A percentile compares a stretch with the other conserved stretches of the same genome.
Evolutionary conservation across 2,797 vertebrate genomes (phyloP).

Genomic region (Mus caroli): DNA sequence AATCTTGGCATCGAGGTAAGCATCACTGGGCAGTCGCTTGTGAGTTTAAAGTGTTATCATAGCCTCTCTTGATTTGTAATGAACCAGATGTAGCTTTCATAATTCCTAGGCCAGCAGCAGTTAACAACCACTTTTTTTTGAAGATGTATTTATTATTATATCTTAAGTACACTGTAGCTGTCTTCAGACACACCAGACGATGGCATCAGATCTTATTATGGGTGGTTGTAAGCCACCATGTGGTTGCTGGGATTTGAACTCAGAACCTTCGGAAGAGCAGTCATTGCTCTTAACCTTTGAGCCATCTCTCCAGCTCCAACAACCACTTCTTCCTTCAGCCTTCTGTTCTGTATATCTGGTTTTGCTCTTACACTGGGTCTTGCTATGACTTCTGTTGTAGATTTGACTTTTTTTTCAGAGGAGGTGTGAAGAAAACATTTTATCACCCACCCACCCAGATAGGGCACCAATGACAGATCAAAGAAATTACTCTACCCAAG

Average conservation of each 20-base stretch:
- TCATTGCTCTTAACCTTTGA: no score
- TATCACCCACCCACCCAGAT: background rate
- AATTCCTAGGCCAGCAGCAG: background rate
- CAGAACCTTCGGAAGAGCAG: no score
- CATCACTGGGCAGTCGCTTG: background rate
- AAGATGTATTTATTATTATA: no score
- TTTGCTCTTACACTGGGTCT: background rate
- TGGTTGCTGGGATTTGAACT: no score
- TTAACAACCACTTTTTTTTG: background rate
- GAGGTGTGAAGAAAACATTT: background rate
- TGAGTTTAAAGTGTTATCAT: background rate
- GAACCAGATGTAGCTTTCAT: background rate
- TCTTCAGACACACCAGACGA: no score
- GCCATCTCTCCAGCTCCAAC: no score
- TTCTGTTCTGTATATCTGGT: background rate
- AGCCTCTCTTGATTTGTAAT: background rate
- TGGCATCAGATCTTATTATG: no score
- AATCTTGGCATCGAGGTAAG: background rate
- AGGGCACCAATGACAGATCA: background rate
- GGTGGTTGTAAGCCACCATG: no score
- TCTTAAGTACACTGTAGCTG: no score
- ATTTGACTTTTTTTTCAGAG: background rate
- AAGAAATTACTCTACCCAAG: background rate
- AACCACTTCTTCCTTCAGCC: background rate
- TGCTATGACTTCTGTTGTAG: background rate